phyloP scores from a whole-genome alignment of 2,797 vertebrate genomes.

The Chaenodraco wilsoni region DNA sequence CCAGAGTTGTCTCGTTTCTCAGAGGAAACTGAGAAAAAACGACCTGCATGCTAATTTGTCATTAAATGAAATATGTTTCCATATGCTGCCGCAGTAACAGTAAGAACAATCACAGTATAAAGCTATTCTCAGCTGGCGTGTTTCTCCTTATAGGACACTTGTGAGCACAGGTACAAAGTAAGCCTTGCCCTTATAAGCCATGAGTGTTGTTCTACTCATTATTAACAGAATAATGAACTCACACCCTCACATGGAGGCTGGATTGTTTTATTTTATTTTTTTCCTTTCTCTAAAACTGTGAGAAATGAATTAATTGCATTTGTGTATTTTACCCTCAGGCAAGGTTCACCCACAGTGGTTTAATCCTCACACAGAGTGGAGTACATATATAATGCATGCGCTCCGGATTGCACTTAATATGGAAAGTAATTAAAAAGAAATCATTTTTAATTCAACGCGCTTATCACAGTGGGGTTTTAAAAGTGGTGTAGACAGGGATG shows the following conservation, averaged over 20 bases:
- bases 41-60: slow-evolving; percentile 43
- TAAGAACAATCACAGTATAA: slow-evolving; percentile 14
- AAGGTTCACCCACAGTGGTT: slow-evolving; percentile 62
- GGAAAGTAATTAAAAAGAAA: slow-evolving; percentile 79
- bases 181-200: slow-evolving; percentile 51
- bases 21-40: slow-evolving; percentile 11
- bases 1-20: slow-evolving; percentile 33
- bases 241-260: slow-evolving; percentile 36
- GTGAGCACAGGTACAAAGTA: slow-evolving; percentile 53
- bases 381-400: slow-evolving; percentile 76
- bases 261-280: slow-evolving; percentile 15
- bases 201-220: slow-evolving; percentile 40
- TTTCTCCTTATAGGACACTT: slow-evolving; percentile 28
- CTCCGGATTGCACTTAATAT: slow-evolving; percentile 68
- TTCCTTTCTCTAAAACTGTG: slow-evolving; percentile 42
- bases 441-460: slow-evolving; percentile 67
- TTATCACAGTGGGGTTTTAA: slow-evolving; percentile 64
- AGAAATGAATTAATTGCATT: slow-evolving; percentile 76
- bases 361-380: slow-evolving; percentile 60
- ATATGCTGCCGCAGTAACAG: slow-evolving; percentile 30
- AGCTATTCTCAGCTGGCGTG: slow-evolving; percentile 31
- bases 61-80: slow-evolving; percentile 56
- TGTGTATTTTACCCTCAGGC: slow-evolving; percentile 71
- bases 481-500: slow-evolving; percentile 51
- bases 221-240: slow-evolving; percentile 63